phyloP scores from a whole-genome alignment of 2,888 invertebrate genomes.

The Shargacucullia verbasci region DNA sequence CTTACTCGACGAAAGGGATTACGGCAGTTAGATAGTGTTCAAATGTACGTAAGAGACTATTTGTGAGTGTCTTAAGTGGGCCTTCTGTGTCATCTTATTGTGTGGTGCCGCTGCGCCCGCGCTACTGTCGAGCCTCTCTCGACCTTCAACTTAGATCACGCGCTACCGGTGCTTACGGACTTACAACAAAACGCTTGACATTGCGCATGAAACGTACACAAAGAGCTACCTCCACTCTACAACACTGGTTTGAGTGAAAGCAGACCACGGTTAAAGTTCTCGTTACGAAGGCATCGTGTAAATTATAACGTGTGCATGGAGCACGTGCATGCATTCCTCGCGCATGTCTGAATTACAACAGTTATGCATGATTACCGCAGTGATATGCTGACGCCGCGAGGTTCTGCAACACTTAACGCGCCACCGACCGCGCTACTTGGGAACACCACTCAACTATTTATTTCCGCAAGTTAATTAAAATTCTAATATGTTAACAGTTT shows the following conservation, averaged over 20 bases:
- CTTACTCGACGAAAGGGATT: too few species aligned
- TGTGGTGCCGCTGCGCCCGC: slow-evolving; percentile 1
- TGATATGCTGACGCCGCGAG: slow-evolving; percentile 14
- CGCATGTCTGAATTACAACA: background rate
- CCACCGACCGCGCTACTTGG: slow-evolving; percentile 8
- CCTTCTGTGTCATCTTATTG: slow-evolving; percentile 13
- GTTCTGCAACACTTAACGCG: slow-evolving; percentile 33
- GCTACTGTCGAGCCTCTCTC: slow-evolving; percentile 8
- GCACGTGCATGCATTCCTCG: background rate
- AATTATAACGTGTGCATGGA: background rate
- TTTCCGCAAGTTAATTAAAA: slow-evolving; percentile 13
- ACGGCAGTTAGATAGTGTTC: too few species aligned
- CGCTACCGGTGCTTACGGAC: slow-evolving; percentile 12
- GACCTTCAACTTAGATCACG: slow-evolving; percentile 29
- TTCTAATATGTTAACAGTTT: background rate
- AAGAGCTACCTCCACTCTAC: background rate
- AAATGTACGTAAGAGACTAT: too few species aligned
- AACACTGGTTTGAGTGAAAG: background rate
- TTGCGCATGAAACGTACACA: background rate
- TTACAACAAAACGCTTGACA: slow-evolving; percentile 1
- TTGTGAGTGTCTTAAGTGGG: background rate
- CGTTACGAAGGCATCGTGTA: background rate
- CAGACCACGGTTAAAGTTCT: background rate
- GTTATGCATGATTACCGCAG: slow-evolving; percentile 27
- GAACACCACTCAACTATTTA: background rate